These are phyloP conservation scores for Netelia fuscicornis DNA, from an alignment of 2,888 invertebrate species.

Conservation along the genomic window DNA sequence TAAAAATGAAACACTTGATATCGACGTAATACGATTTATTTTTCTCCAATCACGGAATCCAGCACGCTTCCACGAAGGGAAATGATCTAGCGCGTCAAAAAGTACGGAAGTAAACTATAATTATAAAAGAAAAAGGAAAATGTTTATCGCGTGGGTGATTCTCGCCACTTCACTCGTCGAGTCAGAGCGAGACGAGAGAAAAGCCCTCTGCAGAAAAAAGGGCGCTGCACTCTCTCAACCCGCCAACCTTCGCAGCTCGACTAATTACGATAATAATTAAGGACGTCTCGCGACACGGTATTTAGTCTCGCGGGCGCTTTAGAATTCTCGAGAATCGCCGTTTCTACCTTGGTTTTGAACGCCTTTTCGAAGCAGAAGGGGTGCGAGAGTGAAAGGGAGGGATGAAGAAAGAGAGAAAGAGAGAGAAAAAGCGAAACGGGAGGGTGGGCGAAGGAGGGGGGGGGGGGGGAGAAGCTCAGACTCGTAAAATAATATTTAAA, in stretches of 20 bases:
- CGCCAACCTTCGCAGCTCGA: conserved; percentile 33
- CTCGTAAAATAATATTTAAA: background rate
- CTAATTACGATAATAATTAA: conserved; percentile 67
- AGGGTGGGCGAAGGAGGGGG: too few species aligned
- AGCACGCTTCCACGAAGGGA: background rate
- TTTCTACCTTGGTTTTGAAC: background rate
- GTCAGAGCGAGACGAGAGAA: background rate
- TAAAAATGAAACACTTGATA: background rate
- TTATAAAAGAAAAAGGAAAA: background rate
- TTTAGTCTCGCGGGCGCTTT: conserved; percentile 56
- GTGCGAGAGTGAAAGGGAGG: too few species aligned
- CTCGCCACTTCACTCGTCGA: conserved; percentile 23
- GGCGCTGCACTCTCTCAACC: conserved; percentile 22
- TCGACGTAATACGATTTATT: background rate
- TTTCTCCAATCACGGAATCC: background rate
- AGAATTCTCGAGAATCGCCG: conserved; percentile 50
- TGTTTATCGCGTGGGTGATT: background rate
- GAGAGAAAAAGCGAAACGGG: too few species aligned
- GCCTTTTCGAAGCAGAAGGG: background rate
- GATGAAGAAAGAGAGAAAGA: too few species aligned
- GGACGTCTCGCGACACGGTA: conserved; percentile 56
- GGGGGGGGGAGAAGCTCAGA: background rate
- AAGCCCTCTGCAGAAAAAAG: conserved; percentile 9
- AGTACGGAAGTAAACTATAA: background rate
- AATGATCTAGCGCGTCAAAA: background rate